Evolutionary conservation across 2,888 invertebrate genomes (phyloP), one percentile per base, ranked within the genome.

Genomic region (Creontiades dilutus): DNA sequence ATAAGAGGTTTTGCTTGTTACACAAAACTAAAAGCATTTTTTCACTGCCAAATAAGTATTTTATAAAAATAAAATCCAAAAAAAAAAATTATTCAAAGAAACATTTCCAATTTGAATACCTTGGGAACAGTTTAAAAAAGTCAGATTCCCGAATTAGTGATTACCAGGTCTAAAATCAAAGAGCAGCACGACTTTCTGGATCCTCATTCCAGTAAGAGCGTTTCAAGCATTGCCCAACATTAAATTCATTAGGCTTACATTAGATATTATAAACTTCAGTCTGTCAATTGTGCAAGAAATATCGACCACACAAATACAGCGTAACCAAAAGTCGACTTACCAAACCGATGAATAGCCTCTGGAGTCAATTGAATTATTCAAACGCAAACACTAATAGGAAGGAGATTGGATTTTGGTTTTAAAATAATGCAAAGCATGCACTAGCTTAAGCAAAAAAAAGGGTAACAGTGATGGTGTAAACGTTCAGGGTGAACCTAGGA

Each of bases 241-340:
- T 57, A 19, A 61, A 4, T 23, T 27, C 23, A 23, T 27, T 4
- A 23, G 13, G 19, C 16, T n/a, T 23, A 23, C 23, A 23, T 68
- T 19, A 5, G 23, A 23, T 23, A 68, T 13, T 23, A 27, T 68
- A 68, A 68, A 68, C 68, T 23, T 68, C 19, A 23, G 19, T 68
- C 68, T 68, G 23, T 68, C 68, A 68, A 68, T 68, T 68, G 68
- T 68, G 68, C 68, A 27, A 27, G 11, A 23, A 23, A 68, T 68
- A 23, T 68, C 23, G 68, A 68, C 68, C 68, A 68, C 68, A 68
- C 78, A 13, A 46, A 78, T 78, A 47, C 9, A 78, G 47, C 46
- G 46, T 78, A 47, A 78, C 46, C 37, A 78, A 78, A 78, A 47
- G 11, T 37, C 16, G 61, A 85, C 85, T 85, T 85, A 85, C 85